phyloP scores from a whole-genome alignment of 2,888 invertebrate genomes.

The Meandrusa payeni region DNA sequence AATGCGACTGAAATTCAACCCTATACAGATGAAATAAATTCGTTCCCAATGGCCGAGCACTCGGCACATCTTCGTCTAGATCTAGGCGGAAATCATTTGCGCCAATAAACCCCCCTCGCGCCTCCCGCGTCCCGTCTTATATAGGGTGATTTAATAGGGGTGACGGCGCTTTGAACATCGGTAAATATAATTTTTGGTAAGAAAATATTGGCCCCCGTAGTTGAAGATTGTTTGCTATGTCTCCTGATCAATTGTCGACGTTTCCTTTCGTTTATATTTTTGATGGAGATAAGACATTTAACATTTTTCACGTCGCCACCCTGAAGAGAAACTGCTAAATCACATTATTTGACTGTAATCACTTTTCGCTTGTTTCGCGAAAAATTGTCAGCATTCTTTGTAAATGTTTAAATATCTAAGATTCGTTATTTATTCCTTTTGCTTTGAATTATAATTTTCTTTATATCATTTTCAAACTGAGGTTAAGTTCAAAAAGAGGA shows the following conservation, averaged over 20 bases:
- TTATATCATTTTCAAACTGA: too few species aligned
- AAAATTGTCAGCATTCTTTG: too few species aligned
- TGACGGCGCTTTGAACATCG: constrained; percentile 42
- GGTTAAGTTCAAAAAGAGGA: too few species aligned
- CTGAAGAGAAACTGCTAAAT: neutral
- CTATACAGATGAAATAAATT: constrained; percentile 40
- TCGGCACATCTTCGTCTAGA: constrained; percentile 44
- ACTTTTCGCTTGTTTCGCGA: too few species aligned
- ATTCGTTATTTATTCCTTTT: too few species aligned
- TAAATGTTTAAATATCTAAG: too few species aligned
- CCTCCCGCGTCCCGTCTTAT: constrained; percentile 25
- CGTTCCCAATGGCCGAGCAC: constrained; percentile 34
- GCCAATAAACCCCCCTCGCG: constrained; percentile 46
- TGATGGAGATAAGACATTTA: constrained; percentile 20
- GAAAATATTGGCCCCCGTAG: constrained; percentile 50
- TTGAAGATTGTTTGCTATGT: constrained; percentile 31
- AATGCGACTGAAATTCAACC: constrained; percentile 29
- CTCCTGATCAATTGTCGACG: constrained; percentile 28
- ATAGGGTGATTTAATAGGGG: constrained; percentile 50
- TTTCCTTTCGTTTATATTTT: constrained; percentile 19
- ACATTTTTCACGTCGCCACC: constrained; percentile 15
- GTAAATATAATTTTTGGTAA: constrained; percentile 57
- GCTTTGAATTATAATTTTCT: too few species aligned
- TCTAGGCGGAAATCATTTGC: constrained; percentile 64
- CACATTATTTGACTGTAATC: neutral